These are phyloP conservation scores for Actenoides hombroni DNA, from an alignment of 2,113 vertebrate species.

Conservation along the genomic window DNA sequence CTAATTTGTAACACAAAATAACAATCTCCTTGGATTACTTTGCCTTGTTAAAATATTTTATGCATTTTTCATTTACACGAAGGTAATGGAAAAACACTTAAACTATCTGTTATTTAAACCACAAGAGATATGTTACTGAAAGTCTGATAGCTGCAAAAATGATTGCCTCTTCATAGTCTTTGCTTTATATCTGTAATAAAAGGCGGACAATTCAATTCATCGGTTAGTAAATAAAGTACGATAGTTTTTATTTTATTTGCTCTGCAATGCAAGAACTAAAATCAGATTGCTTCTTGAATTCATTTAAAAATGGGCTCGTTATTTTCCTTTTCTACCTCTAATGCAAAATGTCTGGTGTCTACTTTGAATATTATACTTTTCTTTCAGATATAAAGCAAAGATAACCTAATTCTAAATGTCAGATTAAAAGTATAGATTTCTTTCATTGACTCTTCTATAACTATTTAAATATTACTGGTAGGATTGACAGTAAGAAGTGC, in stretches of 20 bases:
- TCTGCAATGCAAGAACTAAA: constrained; percentile 73
- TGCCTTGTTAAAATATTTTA: constrained; percentile 89
- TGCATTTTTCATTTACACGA: constrained; percentile 86
- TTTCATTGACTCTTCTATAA: constrained; percentile 17
- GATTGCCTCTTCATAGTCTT: constrained; percentile 91
- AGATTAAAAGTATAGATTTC: constrained; percentile 59
- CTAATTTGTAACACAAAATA: constrained; percentile 89
- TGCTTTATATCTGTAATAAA: constrained; percentile 93
- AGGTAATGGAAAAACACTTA: constrained; percentile 88
- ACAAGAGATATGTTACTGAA: constrained; percentile 87
- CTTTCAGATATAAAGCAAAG: constrained; percentile 31
- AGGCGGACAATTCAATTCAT: constrained; percentile 93
- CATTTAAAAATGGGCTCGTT: constrained; percentile 74
- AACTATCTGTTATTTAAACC: constrained; percentile 94
- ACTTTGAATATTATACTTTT: constrained; percentile 44
- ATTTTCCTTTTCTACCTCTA: constrained; percentile 63
- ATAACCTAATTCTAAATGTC: constrained; percentile 60
- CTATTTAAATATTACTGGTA: constrained; percentile 51
- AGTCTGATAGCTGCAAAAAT: constrained; percentile 89
- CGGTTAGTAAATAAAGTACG: constrained; percentile 89
- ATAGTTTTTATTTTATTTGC: constrained; percentile 80
- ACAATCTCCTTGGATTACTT: constrained; percentile 85
- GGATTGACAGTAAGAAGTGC: constrained; percentile 1
- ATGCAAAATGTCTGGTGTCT: constrained; percentile 60
- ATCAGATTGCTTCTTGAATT: constrained; percentile 80